A percentile compares a stretch with the other conserved stretches of the same genome.
These are phyloP conservation scores for Drosophila grimshawi DNA, from an alignment of 1,140 invertebrate genomes.

Conservation along the genomic window DNA sequence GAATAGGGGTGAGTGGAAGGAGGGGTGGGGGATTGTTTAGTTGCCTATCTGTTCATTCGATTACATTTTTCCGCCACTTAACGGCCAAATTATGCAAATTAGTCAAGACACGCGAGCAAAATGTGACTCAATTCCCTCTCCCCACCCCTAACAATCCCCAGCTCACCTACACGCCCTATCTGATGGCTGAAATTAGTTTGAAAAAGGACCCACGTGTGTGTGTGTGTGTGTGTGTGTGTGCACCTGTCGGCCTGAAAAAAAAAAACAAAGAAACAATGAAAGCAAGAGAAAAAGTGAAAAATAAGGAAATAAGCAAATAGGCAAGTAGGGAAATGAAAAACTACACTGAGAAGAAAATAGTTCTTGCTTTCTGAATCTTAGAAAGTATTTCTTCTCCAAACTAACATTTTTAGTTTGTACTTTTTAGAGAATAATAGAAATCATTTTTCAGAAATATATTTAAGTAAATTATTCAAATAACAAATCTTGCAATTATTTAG, in stretches of 20 bases:
- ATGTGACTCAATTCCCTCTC: background rate
- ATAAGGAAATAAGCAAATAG: conserved; percentile 1
- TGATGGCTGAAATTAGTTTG: conserved; percentile 69
- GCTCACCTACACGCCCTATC: conserved; percentile 6
- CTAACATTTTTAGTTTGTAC: too few species aligned
- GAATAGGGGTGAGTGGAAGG: background rate
- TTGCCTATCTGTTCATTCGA: conserved; percentile 66
- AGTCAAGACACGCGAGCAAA: conserved; percentile 41
- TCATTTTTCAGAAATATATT: too few species aligned
- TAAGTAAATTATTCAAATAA: too few species aligned
- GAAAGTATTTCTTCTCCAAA: too few species aligned
- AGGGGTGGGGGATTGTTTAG: background rate
- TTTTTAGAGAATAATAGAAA: too few species aligned
- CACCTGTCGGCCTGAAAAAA: conserved; percentile 53
- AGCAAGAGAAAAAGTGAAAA: background rate
- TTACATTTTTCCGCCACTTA: conserved; percentile 76
- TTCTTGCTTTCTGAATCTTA: too few species aligned
- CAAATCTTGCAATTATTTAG: too few species aligned
- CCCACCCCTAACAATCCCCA: conserved; percentile 24
- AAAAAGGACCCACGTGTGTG: conserved; percentile 40
- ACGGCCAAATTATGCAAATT: conserved; percentile 71
- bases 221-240: conserved; percentile 40
- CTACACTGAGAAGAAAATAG: too few species aligned
- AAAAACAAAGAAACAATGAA: background rate
- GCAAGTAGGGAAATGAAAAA: too few species aligned